Base-by-base conservation (phyloP, 30 jellyfish, hydroid and myxozoan genomes). In the Turritopsis dohrnii region DNA sequence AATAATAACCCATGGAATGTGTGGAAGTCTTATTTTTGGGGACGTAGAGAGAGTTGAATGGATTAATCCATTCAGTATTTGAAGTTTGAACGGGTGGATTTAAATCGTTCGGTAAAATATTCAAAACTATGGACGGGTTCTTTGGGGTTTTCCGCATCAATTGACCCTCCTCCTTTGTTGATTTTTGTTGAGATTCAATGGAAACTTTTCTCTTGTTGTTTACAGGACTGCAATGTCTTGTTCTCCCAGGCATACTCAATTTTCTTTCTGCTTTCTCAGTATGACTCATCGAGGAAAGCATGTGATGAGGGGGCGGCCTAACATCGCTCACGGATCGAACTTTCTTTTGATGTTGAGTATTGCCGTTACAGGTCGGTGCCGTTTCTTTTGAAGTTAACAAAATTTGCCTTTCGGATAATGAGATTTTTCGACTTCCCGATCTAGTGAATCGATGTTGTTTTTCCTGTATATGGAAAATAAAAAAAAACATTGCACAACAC, bases 51-150 rank as follows among this genome's bases (percentile, higher is more conserved):
- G 31, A 23, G 19, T 27, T 27, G 30, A n/a, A n/a, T n/a, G 28
- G 30, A n/a, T 69, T 69, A 16, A 27, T 23, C 77, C 77, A 69
- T 69, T n/a, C 16, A n/a, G 77, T 23, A 69, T 19, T 69, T 69
- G 22, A 8, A 19, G 9, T 21, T n/a, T 69, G 77, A n/a, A 19
- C 28, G 9, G 77, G 28, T 69, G 77, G 77, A n/a, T 27, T 69
- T 23, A n/a, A n/a, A 0, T 69, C 77, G 30, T 69, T 69, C 31
- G 30, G 31, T 69, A 41, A 41, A 41, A 69, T 27, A 69, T 69
- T 27, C 77, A 69, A 23, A 69, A 69, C 8, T 7, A 69, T 69
- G 8, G 77, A 69, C 28, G 77, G 77, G 77, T 69, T n/a, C 30
- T 69, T 69, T 27, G 77, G 17, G 9, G 9, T 23, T n/a, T n/a